Percentiles rank a stretch among this genome's conserved stretches.
phyloP scores from a whole-genome alignment of 2,888 invertebrate genomes.

The Cotesia congregata region DNA sequence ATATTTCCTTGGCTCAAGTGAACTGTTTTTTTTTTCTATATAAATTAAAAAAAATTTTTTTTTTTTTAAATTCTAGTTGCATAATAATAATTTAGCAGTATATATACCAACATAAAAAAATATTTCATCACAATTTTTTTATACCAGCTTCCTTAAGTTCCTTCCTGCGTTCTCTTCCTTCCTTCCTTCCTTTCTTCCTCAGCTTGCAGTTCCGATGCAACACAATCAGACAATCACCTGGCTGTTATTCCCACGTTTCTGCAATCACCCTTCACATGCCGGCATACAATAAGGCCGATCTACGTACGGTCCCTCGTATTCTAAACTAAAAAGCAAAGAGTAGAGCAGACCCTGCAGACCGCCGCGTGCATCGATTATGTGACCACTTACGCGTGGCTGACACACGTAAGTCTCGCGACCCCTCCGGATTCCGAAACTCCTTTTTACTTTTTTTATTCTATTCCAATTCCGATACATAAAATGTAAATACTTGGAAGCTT shows the following conservation, averaged over 20 bases:
- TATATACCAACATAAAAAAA: too few species aligned
- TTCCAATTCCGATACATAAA: not conserved
- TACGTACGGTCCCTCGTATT: conserved; percentile 17
- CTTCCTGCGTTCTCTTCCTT: conserved; percentile 55
- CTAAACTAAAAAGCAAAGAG: not conserved
- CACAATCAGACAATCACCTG: conserved; percentile 63
- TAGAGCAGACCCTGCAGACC: conserved; percentile 39
- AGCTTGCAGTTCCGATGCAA: conserved; percentile 46
- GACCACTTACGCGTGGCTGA: conserved; percentile 69
- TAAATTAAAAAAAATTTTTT: too few species aligned
- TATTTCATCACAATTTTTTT: not conserved
- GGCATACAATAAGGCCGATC: conserved; percentile 1
- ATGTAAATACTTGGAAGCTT: not conserved
- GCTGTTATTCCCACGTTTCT: conserved; percentile 70
- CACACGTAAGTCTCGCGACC: conserved; percentile 65
- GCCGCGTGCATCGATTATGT: conserved; percentile 68
- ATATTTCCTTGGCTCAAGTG: too few species aligned
- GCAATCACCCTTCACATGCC: conserved; percentile 49
- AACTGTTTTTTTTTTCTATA: too few species aligned
- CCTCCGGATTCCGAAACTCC: conserved; percentile 6
- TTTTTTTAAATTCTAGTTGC: not conserved
- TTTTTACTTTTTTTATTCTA: not conserved
- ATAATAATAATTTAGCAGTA: too few species aligned
- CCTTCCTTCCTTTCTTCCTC: conserved; percentile 48
- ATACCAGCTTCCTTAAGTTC: conserved; percentile 53